A percentile compares a stretch with the other conserved stretches of the same genome.
Evolutionary conservation across 2,888 invertebrate genomes (phyloP).

Genomic region (Hedya salicella): DNA sequence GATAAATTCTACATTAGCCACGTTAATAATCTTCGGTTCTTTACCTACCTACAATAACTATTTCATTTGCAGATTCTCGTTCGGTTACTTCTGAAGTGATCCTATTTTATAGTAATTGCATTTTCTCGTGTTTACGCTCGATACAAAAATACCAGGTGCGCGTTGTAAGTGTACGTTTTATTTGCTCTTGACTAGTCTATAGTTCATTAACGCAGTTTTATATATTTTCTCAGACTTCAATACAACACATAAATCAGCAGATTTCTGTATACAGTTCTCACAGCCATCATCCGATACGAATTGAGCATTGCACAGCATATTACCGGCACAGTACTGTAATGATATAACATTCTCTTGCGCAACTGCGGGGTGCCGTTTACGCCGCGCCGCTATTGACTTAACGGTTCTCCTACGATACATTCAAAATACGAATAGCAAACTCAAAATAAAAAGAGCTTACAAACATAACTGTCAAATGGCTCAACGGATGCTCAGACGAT

Average conservation of each 20-base stretch:
- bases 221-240: not conserved
- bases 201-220: no score
- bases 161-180: no score
- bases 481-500: constrained; percentile 32
- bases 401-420: constrained; percentile 43
- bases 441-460: constrained; percentile 29
- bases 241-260: constrained; percentile 1
- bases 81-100: no score
- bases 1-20: no score
- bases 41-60: no score
- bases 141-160: no score
- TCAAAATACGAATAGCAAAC: constrained; percentile 41
- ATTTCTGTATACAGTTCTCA: constrained; percentile 10
- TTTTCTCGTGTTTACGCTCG: no score
- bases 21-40: no score
- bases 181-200: no score
- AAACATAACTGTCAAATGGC: constrained; percentile 31
- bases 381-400: constrained; percentile 41
- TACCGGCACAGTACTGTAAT: constrained; percentile 37
- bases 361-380: constrained; percentile 39
- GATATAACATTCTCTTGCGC: constrained; percentile 43
- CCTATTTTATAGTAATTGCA: no score
- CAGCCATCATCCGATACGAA: constrained; percentile 23
- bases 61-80: no score
- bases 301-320: constrained; percentile 31